These are phyloP conservation scores for Formica exsecta DNA, from an alignment of 1,140 invertebrate species.

Conservation along the genomic window DNA sequence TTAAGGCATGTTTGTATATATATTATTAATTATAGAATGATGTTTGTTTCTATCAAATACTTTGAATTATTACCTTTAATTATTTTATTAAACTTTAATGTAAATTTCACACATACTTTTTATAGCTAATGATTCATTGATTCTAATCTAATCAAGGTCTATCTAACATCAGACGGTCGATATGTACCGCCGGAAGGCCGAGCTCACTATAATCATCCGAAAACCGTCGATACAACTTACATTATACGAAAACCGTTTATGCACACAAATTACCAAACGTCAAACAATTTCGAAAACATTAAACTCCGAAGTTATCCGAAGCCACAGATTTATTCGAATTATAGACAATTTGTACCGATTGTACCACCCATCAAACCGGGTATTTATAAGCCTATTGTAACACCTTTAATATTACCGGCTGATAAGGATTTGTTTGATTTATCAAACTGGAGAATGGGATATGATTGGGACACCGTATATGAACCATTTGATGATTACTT, in stretches of 20 bases:
- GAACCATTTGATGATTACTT: slow-evolving; percentile 73
- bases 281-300: slow-evolving; percentile 48
- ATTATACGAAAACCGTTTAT: slow-evolving; percentile 82
- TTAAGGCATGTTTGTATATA: slow-evolving; percentile 78
- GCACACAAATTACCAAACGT: slow-evolving; percentile 48
- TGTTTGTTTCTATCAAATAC: not conserved
- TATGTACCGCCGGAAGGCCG: slow-evolving; percentile 84
- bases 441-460: slow-evolving; percentile 72
- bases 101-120: not conserved
- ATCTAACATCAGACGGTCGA: slow-evolving; percentile 82
- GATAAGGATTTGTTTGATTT: slow-evolving; percentile 55
- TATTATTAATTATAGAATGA: not conserved
- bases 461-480: slow-evolving; percentile 78
- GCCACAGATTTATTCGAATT: slow-evolving; percentile 72
- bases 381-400: slow-evolving; percentile 78
- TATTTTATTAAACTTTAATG: not conserved
- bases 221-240: slow-evolving; percentile 85
- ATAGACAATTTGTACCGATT: slow-evolving; percentile 65
- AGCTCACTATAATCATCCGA: slow-evolving; percentile 78
- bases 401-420: slow-evolving; percentile 75
- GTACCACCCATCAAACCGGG: slow-evolving; percentile 56
- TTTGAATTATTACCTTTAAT: not conserved
- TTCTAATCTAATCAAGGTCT: slow-evolving; percentile 76
- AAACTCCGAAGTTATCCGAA: slow-evolving; percentile 70
- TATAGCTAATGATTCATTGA: slow-evolving; percentile 7